Percentiles rank a stretch among this genome's conserved stretches.
These are phyloP conservation scores for Hipposideros armiger DNA, from an alignment of 2,113 vertebrate species.

Conservation along the genomic window DNA sequence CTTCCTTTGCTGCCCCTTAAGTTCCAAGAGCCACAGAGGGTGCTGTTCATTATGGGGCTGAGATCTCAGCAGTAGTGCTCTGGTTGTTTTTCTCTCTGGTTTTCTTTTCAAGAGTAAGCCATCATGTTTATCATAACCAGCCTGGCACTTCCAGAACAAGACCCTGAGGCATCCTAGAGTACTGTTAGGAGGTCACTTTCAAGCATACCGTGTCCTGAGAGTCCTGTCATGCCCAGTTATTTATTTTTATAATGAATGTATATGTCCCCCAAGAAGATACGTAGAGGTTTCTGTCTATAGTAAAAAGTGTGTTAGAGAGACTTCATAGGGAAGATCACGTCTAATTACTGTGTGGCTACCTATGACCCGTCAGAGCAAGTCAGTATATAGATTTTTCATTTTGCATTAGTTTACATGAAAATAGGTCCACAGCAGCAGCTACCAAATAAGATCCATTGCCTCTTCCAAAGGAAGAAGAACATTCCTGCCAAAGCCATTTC, in stretches of 20 bases:
- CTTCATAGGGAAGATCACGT: neutral
- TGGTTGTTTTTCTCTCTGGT: conserved; percentile 21
- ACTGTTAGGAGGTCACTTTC: neutral
- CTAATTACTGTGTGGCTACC: neutral
- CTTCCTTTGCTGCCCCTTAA: neutral
- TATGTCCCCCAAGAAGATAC: neutral
- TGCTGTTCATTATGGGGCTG: neutral
- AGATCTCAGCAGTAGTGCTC: neutral
- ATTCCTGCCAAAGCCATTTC: neutral
- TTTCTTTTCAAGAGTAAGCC: neutral
- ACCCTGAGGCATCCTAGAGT: neutral
- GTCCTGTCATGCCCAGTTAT: neutral
- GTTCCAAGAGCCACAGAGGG: neutral
- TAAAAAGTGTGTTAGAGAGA: neutral
- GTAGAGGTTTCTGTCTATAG: neutral
- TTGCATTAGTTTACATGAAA: conserved; percentile 33
- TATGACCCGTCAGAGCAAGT: neutral
- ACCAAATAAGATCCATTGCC: neutral
- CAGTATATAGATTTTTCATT: neutral
- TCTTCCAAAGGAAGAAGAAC: neutral
- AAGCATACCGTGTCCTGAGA: neutral
- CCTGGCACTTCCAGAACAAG: neutral
- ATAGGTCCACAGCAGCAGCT: neutral
- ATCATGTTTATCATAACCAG: neutral
- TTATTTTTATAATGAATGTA: conserved; percentile 33